Evolutionary conservation across 1,140 invertebrate genomes (phyloP).

Genomic region (Pogonomyrmex barbatus): DNA sequence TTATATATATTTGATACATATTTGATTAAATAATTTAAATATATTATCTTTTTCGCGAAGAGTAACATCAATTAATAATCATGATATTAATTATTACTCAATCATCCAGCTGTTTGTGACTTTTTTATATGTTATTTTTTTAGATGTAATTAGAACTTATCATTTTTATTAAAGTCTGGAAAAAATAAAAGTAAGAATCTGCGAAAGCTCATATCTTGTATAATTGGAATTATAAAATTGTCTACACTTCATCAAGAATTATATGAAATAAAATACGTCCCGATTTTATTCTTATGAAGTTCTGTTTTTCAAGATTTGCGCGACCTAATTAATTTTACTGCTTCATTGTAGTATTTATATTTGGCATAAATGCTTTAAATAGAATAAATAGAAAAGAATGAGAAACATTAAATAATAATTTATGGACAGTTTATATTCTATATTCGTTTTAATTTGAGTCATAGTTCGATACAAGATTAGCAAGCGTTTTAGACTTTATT

Average conservation of each 20-base stretch:
- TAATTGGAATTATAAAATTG: not conserved
- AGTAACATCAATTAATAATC: not conserved
- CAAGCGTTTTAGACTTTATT: conserved; percentile 8
- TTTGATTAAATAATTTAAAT: not conserved
- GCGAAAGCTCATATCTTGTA: not conserved
- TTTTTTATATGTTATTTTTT: not conserved
- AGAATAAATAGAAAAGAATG: not conserved
- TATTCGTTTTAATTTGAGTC: not conserved
- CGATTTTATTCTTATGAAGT: not conserved
- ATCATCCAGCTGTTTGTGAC: not conserved
- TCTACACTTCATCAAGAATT: conserved; percentile 11
- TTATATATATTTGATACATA: too few relatives aligned
- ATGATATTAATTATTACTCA: not conserved
- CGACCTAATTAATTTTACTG: conserved; percentile 30
- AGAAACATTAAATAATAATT: not conserved
- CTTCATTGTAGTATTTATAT: not conserved
- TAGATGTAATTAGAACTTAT: not conserved
- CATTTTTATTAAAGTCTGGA: not conserved
- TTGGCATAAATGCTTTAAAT: not conserved
- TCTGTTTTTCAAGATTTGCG: not conserved
- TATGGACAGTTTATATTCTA: not conserved
- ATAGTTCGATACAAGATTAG: not conserved
- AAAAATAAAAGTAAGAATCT: not conserved
- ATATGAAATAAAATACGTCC: not conserved
- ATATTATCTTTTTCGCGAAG: not conserved